A percentile compares a stretch with the other conserved stretches of the same genome.
Evolutionary conservation across 2,888 invertebrate species (phyloP).

Genomic region (Cantharis rufa): DNA sequence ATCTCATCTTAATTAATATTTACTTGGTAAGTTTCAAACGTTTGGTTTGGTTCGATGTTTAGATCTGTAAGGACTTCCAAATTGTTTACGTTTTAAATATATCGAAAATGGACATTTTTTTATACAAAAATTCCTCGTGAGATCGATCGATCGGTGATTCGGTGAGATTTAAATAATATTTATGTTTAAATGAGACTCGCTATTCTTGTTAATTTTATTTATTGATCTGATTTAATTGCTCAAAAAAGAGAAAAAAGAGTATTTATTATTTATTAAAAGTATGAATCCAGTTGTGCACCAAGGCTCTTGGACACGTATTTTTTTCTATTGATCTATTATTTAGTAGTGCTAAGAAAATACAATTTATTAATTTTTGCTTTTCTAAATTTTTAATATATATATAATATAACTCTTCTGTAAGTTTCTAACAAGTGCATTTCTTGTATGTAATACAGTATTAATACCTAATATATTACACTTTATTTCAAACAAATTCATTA

Average conservation of each 20-base stretch:
- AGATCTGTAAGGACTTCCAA: slow-evolving; percentile 23
- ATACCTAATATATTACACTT: slow-evolving; percentile 49
- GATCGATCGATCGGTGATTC: background rate
- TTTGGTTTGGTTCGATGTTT: slow-evolving; percentile 19
- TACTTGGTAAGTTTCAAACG: slow-evolving; percentile 9
- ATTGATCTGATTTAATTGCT: slow-evolving; percentile 29
- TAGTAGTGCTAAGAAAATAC: slow-evolving; percentile 26
- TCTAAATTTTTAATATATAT: slow-evolving; percentile 33
- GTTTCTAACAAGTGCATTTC: slow-evolving; percentile 89
- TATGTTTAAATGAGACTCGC: background rate
- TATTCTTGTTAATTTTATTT: slow-evolving; percentile 16
- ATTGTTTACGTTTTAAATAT: slow-evolving; percentile 28
- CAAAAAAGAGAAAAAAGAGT: slow-evolving; percentile 6
- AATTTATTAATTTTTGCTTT: slow-evolving; percentile 27
- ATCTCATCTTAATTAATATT: slow-evolving; percentile 23
- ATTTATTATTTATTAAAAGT: slow-evolving; percentile 26
- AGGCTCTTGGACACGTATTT: slow-evolving; percentile 27
- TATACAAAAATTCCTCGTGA: background rate
- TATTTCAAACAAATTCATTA: slow-evolving; percentile 26
- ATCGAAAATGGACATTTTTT: slow-evolving; percentile 16
- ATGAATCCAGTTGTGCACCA: slow-evolving; percentile 34
- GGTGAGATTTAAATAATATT: background rate
- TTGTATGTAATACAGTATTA: slow-evolving; percentile 90
- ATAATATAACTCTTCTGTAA: slow-evolving; percentile 74
- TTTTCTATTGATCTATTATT: slow-evolving; percentile 16